Conservation (phyloP, 2,888 invertebrate species). For the Nemurella pictetii region DNA sequence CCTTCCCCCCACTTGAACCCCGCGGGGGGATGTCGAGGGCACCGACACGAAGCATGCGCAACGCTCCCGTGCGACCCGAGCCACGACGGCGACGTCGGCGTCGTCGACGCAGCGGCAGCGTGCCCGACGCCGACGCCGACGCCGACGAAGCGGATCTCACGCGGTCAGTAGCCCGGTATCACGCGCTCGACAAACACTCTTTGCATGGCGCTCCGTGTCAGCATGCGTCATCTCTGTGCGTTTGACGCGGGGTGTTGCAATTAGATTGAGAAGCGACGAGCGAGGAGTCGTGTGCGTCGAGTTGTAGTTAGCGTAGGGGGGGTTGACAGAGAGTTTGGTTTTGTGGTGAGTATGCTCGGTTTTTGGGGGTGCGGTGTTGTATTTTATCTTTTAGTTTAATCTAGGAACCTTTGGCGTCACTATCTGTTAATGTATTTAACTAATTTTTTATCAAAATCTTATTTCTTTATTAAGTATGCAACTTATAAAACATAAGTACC, state of each 20-base stretch:
- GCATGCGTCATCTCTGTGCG: not conserved
- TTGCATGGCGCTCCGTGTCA: not conserved
- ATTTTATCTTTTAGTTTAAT: not conserved
- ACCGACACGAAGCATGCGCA: not conserved
- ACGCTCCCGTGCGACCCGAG: not conserved
- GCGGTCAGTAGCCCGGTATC: slow-evolving; percentile 24
- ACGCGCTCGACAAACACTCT: slow-evolving; percentile 1
- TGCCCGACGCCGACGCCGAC: not conserved
- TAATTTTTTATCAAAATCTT: not conserved
- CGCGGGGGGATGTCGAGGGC: not conserved
- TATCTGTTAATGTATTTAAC: no score
- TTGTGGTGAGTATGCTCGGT: not conserved
- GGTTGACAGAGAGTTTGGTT: not conserved
- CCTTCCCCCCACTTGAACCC: not conserved
- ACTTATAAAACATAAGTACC: no score
- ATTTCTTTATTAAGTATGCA: no score
- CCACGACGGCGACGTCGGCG: not conserved
- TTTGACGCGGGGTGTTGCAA: not conserved
- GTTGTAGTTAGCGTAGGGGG: not conserved
- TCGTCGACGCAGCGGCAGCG: not conserved
- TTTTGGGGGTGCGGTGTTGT: not conserved
- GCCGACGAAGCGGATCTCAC: not conserved
- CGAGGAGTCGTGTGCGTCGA: not conserved
- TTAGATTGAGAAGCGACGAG: not conserved
- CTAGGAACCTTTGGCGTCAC: no score